Evolutionary conservation across 2,888 invertebrate genomes (phyloP).

Genomic region (Ariolimax columbianus): DNA sequence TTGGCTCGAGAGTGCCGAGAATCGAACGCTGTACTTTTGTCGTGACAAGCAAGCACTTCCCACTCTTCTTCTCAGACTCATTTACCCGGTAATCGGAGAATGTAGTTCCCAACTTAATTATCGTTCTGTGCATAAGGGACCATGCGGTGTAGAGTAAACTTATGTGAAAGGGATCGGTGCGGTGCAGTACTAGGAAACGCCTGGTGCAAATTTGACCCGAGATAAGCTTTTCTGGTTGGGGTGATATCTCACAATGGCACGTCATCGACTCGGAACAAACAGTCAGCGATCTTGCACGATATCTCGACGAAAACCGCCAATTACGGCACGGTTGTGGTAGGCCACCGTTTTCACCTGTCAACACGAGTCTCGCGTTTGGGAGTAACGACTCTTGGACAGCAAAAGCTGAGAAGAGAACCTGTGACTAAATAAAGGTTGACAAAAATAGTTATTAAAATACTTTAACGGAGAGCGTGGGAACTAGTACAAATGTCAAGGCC

Average conservation of each 20-base stretch:
- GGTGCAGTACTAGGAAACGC: conserved; percentile 23
- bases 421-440: conserved; percentile 12
- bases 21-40: too few relatives aligned
- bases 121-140: too few relatives aligned
- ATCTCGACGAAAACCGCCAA: conserved; percentile 18
- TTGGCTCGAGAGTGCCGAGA: too few relatives aligned
- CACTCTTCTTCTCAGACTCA: too few relatives aligned
- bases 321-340: not conserved
- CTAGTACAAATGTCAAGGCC: not conserved
- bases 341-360: conserved; percentile 1
- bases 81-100: too few relatives aligned
- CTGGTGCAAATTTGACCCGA: conserved; percentile 9
- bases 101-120: too few relatives aligned
- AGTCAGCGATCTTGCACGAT: conserved; percentile 37
- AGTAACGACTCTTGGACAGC: conserved; percentile 5
- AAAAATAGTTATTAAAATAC: not conserved
- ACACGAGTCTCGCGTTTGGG: not conserved
- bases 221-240: conserved; percentile 14
- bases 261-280: conserved; percentile 32
- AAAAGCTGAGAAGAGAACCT: not conserved
- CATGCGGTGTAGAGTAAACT: too few relatives aligned
- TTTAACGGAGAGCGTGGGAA: conserved; percentile 1
- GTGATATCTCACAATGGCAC: conserved; percentile 44
- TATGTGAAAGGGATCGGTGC: not conserved
- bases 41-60: too few relatives aligned